Evolutionary conservation across 2,113 vertebrate genomes (phyloP).

Genomic region (Corapipo altera): DNA sequence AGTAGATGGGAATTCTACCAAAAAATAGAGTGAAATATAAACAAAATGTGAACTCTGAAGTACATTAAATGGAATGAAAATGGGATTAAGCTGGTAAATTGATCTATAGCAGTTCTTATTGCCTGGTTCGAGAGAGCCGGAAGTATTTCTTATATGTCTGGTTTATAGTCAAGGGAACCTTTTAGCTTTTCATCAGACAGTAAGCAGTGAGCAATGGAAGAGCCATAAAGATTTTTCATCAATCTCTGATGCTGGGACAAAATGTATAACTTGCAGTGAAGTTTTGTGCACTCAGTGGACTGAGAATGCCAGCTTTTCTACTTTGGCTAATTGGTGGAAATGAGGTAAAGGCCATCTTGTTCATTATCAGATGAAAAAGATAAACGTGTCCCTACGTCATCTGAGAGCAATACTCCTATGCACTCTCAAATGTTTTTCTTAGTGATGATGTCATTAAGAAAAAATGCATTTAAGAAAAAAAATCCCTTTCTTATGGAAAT

Average conservation of each 20-base stretch:
- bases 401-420: background rate
- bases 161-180: background rate
- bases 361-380: background rate
- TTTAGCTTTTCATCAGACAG: background rate
- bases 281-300: background rate
- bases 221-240: background rate
- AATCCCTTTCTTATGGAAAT: background rate
- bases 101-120: background rate
- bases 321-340: background rate
- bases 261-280: background rate
- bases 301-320: background rate
- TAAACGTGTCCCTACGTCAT: background rate
- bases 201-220: background rate
- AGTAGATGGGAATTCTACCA: background rate
- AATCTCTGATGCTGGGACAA: background rate
- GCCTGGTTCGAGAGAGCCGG: background rate
- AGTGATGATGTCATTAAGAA: background rate
- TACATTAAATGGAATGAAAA: background rate
- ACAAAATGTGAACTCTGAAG: background rate
- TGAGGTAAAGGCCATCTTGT: background rate
- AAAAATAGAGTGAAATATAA: background rate
- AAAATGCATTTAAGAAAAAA: background rate
- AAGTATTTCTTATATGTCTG: background rate
- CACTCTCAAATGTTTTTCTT: background rate
- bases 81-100: background rate